Evolutionary conservation across 2,113 vertebrate species (phyloP).

Genomic region (Irena cyanogastra): DNA sequence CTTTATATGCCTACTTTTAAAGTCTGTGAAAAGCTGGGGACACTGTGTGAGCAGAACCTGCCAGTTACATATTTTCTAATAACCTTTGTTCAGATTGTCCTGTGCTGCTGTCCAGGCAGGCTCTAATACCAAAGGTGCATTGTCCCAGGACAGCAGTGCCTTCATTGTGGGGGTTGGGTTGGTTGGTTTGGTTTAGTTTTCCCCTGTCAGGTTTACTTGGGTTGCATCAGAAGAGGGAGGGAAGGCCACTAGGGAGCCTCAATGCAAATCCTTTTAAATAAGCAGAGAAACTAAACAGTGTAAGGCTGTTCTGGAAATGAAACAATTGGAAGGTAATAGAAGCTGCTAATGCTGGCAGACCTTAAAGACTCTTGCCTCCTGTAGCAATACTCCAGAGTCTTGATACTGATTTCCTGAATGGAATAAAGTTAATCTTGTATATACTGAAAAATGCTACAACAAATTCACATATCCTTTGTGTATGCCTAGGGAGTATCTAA

Average conservation of each 20-base stretch:
- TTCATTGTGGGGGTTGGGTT: not conserved
- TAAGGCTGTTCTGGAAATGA: not conserved
- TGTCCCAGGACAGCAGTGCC: not conserved
- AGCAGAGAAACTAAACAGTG: not conserved
- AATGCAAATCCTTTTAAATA: not conserved
- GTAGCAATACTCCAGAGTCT: not conserved
- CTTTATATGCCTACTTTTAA: not conserved
- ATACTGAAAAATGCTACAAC: not conserved
- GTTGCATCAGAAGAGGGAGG: not conserved
- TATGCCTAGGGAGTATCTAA: not conserved
- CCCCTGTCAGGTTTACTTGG: not conserved
- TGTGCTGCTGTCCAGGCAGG: not conserved
- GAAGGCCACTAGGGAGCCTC: not conserved
- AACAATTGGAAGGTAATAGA: not conserved
- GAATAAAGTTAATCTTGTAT: not conserved
- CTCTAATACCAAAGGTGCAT: not conserved
- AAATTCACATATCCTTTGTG: not conserved
- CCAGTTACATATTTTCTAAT: not conserved
- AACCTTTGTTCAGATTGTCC: not conserved
- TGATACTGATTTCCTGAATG: not conserved
- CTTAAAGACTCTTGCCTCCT: not conserved
- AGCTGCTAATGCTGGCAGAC: not conserved
- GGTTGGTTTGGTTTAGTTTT: not conserved
- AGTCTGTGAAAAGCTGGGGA: not conserved
- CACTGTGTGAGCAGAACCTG: not conserved